A percentile compares a stretch with the other conserved stretches of the same genome.
phyloP scores from a whole-genome alignment of 2,888 invertebrate genomes.

The Pristionchus fissidentatus region DNA sequence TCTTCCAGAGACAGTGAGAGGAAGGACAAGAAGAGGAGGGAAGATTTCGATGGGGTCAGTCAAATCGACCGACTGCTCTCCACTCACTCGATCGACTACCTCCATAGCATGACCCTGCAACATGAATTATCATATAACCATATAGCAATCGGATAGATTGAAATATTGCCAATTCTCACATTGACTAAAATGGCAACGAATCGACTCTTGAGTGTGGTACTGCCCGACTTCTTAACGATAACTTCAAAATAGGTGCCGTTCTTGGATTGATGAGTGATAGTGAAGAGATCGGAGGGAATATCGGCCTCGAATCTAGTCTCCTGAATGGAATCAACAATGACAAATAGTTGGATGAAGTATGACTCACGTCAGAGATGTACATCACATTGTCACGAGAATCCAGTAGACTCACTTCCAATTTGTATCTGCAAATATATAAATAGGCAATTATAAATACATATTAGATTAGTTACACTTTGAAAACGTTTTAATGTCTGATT shows the following conservation, averaged over 20 bases:
- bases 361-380: constrained; percentile 67
- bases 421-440: constrained; percentile 53
- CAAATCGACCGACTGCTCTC: constrained; percentile 63
- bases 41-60: constrained; percentile 63
- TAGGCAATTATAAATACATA: neutral
- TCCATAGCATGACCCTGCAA: constrained; percentile 55
- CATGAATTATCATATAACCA: neutral
- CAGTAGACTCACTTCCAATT: constrained; percentile 59
- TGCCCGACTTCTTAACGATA: neutral
- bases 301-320: constrained; percentile 64
- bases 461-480: too few relatives aligned
- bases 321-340: constrained; percentile 52
- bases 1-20: constrained; percentile 51
- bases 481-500: too few relatives aligned
- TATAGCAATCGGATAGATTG: constrained; percentile 16
- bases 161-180: constrained; percentile 8
- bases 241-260: constrained; percentile 67
- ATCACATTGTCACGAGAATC: constrained; percentile 68
- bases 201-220: neutral
- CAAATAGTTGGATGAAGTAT: neutral
- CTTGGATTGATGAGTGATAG: constrained; percentile 55
- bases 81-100: constrained; percentile 56
- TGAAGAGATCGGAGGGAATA: constrained; percentile 58
- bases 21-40: constrained; percentile 64
- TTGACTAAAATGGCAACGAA: constrained; percentile 7